Percentiles rank a stretch among this genome's conserved stretches.
Conservation (phyloP, 2,888 invertebrate species). For the Deilephila porcellus region DNA sequence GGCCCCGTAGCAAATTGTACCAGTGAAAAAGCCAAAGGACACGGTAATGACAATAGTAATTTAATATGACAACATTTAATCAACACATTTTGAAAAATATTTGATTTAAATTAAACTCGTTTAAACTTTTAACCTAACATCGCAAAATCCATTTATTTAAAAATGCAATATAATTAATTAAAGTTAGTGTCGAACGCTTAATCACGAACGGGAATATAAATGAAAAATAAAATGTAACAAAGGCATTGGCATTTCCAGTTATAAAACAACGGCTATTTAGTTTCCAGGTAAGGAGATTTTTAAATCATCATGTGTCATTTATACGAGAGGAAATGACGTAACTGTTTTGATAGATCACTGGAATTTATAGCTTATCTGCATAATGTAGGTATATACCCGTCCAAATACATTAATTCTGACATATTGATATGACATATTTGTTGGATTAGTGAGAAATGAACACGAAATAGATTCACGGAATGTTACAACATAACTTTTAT, state of each 20-base stretch:
- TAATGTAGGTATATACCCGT: slow-evolving; percentile 11
- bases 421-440: slow-evolving; percentile 22
- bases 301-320: slow-evolving; percentile 19
- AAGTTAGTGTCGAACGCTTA: neutral
- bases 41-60: no score
- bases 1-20: slow-evolving; percentile 60
- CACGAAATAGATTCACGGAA: slow-evolving; percentile 4
- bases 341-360: slow-evolving; percentile 24
- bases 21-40: slow-evolving; percentile 48
- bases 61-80: no score
- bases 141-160: neutral
- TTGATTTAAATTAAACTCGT: neutral
- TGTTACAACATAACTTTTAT: neutral
- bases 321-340: slow-evolving; percentile 26
- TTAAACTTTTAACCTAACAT: neutral
- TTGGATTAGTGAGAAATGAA: slow-evolving; percentile 4
- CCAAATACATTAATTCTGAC: slow-evolving; percentile 27
- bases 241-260: slow-evolving; percentile 15
- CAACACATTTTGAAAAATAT: neutral
- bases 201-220: neutral
- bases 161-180: neutral
- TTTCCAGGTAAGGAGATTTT: slow-evolving; percentile 19
- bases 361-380: slow-evolving; percentile 25
- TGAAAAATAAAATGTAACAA: slow-evolving; percentile 12
- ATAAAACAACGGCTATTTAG: slow-evolving; percentile 9